phyloP scores from a whole-genome alignment of 1,140 invertebrate species.

The Pomacea maculata region DNA sequence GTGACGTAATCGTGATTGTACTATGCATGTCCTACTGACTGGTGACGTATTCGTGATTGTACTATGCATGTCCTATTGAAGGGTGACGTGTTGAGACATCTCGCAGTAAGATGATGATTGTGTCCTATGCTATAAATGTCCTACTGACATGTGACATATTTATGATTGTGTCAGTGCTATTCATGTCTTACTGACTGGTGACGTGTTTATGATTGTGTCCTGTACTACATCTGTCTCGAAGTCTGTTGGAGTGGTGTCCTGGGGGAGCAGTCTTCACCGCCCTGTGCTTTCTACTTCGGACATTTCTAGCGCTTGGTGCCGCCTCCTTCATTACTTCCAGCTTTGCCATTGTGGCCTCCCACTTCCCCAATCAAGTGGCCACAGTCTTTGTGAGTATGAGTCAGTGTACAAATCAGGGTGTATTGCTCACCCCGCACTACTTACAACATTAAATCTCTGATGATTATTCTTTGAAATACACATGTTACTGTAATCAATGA shows the following conservation, averaged over 20 bases:
- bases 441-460: neutral
- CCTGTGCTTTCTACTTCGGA: conserved; percentile 84
- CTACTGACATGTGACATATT: neutral
- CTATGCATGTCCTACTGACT: neutral
- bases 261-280: conserved; percentile 83
- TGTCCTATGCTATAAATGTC: no score
- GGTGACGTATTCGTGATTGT: neutral
- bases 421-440: neutral
- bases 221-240: conserved; percentile 21
- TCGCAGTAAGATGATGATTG: no score
- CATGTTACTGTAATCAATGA: neutral
- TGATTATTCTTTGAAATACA: neutral
- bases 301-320: conserved; percentile 89
- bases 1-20: no score
- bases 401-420: no score
- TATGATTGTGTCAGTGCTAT: neutral
- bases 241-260: conserved; percentile 75
- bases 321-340: conserved; percentile 91
- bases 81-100: no score
- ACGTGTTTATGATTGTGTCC: neutral
- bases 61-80: neutral
- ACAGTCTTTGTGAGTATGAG: conserved; percentile 82
- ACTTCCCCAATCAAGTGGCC: conserved; percentile 89
- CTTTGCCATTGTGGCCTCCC: conserved; percentile 91
- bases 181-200: neutral